Evolutionary conservation across 2,113 vertebrate genomes (phyloP).

Genomic region (Theristicus caerulescens): DNA sequence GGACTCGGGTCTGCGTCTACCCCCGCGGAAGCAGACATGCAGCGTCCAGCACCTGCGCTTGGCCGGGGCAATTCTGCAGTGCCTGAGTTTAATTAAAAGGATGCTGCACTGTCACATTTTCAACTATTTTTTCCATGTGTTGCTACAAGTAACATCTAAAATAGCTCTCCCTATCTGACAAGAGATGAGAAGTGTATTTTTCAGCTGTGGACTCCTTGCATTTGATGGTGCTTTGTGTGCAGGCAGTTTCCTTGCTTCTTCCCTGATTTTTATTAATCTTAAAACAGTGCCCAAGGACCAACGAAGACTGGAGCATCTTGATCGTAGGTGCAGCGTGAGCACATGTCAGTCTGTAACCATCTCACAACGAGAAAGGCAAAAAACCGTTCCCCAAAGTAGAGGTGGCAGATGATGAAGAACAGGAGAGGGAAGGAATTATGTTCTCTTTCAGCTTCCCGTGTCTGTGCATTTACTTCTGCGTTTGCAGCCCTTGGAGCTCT

Average conservation of each 20-base stretch:
- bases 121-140: neutral
- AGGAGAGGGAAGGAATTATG: neutral
- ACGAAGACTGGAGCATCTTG: neutral
- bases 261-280: neutral
- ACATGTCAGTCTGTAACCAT: neutral
- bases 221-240: neutral
- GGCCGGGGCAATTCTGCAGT: rapidly evolving
- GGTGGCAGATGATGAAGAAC: neutral
- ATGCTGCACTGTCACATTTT: neutral
- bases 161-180: neutral
- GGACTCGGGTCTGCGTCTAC: neutral
- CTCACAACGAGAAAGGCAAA: neutral
- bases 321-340: neutral
- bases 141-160: neutral
- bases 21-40: rapidly evolving
- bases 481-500: neutral
- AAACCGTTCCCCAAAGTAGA: neutral
- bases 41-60: neutral
- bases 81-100: neutral
- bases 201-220: neutral
- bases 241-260: neutral
- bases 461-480: neutral
- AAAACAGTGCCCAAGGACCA: neutral
- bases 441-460: neutral
- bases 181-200: neutral